These are phyloP conservation scores for Cataglyphis altisquamis DNA, from an alignment of 2,888 invertebrate species.

Conservation along the genomic window DNA sequence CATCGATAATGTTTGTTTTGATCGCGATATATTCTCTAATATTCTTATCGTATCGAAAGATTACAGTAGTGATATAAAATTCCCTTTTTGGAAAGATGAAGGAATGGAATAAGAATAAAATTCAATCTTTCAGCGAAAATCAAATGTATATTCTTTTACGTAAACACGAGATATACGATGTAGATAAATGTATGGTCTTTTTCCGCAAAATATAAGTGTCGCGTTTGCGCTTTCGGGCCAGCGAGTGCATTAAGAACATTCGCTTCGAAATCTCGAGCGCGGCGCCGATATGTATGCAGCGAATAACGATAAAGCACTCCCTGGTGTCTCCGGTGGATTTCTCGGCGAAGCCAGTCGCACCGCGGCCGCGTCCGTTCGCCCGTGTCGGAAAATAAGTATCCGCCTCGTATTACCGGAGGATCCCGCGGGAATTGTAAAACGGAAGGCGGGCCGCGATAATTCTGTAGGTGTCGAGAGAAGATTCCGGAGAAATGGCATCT, in stretches of 20 bases:
- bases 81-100: not conserved
- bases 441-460: constrained; percentile 72
- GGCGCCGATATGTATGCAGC: constrained; percentile 57
- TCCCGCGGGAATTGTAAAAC: constrained; percentile 72
- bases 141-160: not conserved
- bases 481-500: constrained; percentile 68
- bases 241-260: constrained; percentile 48
- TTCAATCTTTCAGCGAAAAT: not conserved
- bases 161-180: not conserved
- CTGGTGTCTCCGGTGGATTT: constrained; percentile 68
- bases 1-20: not conserved
- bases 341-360: constrained; percentile 57
- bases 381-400: constrained; percentile 68
- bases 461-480: constrained; percentile 72
- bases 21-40: not conserved
- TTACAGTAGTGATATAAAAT: not conserved
- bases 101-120: not conserved
- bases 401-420: constrained; percentile 59
- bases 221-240: not conserved
- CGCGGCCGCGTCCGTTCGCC: constrained; percentile 51
- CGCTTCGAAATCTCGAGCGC: constrained; percentile 47
- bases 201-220: not conserved
- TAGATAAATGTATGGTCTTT: not conserved
- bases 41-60: not conserved
- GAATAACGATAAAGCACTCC: constrained; percentile 70